Conservation (phyloP, 2,797 vertebrate genomes). For the Acanthopagrus latus region DNA sequence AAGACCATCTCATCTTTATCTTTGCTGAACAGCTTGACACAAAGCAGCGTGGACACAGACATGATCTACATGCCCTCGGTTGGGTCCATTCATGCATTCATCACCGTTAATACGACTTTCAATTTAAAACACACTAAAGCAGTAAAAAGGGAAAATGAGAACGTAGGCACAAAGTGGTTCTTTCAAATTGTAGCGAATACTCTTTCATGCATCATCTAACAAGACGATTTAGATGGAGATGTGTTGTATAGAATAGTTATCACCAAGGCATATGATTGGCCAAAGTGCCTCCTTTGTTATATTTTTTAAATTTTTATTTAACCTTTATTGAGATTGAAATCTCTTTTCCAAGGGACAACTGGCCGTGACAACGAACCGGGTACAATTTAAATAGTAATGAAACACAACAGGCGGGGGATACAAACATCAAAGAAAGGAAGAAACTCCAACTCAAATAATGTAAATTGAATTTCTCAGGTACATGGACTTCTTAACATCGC, state of each 20-base stretch:
- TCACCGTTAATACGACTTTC: slow-evolving; percentile 1
- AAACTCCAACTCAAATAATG: too few species aligned
- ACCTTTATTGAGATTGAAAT: too few species aligned
- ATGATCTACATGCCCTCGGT: slow-evolving; percentile 22
- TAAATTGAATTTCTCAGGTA: too few species aligned
- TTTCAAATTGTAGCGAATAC: neutral
- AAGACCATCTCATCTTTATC: slow-evolving; percentile 25
- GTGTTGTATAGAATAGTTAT: neutral
- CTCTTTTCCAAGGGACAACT: too few species aligned
- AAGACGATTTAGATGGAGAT: neutral
- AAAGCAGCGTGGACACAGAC: slow-evolving; percentile 16
- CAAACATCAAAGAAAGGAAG: too few species aligned
- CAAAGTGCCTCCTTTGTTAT: neutral
- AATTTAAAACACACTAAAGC: slow-evolving; percentile 10
- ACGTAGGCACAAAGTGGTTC: neutral
- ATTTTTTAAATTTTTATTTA: too few species aligned
- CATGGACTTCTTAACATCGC: too few species aligned
- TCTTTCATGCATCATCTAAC: slow-evolving; percentile 1
- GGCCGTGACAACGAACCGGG: too few species aligned
- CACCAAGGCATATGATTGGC: neutral
- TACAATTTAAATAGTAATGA: too few species aligned
- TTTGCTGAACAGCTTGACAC: slow-evolving; percentile 45
- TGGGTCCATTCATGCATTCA: slow-evolving; percentile 14
- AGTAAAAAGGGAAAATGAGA: neutral
- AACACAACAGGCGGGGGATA: too few species aligned